phyloP scores from a whole-genome alignment of 2,113 vertebrate genomes.

The Hippocampus barbouri region DNA sequence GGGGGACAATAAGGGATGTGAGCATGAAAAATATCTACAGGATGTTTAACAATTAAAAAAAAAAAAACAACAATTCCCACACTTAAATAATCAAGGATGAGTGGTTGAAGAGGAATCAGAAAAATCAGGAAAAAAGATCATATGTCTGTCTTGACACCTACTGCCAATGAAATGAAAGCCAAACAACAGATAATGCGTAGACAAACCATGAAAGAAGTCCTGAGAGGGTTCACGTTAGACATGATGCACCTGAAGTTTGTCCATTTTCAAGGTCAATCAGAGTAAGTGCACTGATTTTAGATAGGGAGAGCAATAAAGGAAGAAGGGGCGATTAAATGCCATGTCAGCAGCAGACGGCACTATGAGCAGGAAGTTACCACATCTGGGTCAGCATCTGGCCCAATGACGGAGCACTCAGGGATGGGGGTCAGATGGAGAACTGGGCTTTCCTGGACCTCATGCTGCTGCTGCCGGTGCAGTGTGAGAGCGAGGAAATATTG shows the following conservation, averaged over 20 bases:
- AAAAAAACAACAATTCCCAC: not conserved
- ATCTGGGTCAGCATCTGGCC: slow-evolving; percentile 49
- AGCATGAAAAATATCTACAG: not conserved
- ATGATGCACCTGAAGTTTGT: not conserved
- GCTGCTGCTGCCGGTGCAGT: slow-evolving; percentile 34
- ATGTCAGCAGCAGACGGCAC: slow-evolving; percentile 30
- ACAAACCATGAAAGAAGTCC: slow-evolving; percentile 3
- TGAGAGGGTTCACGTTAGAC: not conserved
- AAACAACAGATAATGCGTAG: not conserved
- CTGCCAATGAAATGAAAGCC: not conserved
- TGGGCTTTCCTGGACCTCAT: slow-evolving; percentile 47
- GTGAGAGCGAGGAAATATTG: slow-evolving; percentile 46
- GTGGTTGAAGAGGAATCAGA: slow-evolving; percentile 7
- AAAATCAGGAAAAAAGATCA: not conserved
- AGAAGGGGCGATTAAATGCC: not conserved
- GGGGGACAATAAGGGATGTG: slow-evolving; percentile 3
- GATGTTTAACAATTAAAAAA: not conserved
- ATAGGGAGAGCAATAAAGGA: not conserved
- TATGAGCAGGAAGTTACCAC: slow-evolving; percentile 64
- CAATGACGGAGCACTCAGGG: slow-evolving; percentile 48
- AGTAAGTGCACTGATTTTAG: not conserved
- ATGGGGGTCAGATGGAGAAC: slow-evolving; percentile 51
- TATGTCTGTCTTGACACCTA: not conserved
- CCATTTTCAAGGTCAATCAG: slow-evolving; percentile 2
- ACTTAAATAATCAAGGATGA: slow-evolving; percentile 9